Conservation (phyloP, 2,113 vertebrate species). For the Oxyura jamaicensis region DNA sequence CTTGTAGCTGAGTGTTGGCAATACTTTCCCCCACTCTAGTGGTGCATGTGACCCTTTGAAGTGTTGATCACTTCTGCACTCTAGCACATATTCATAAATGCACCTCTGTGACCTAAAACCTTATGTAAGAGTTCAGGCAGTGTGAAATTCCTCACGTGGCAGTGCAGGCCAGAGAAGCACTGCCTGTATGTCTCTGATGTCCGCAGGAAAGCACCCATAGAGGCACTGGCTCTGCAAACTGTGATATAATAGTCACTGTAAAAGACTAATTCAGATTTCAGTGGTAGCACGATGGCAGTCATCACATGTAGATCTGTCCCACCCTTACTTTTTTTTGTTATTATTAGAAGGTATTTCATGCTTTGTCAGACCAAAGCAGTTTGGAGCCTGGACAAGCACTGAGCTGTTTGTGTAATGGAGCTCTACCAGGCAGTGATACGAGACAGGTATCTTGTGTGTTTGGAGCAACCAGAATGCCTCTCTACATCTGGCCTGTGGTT, state of each 20-base stretch:
- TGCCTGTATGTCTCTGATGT: background rate
- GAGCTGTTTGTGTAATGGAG: background rate
- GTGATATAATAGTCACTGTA: background rate
- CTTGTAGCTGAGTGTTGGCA: slow-evolving; percentile 28
- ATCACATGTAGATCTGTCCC: background rate
- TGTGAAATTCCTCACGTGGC: background rate
- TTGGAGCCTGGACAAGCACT: background rate
- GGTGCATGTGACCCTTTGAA: slow-evolving; percentile 9
- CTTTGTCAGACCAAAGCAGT: background rate
- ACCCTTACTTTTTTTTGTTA: background rate
- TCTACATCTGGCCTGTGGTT: background rate
- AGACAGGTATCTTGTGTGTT: background rate
- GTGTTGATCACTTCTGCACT: slow-evolving; percentile 26
- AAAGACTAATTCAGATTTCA: background rate
- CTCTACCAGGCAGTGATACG: background rate
- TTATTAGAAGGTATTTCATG: background rate
- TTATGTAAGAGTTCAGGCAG: background rate
- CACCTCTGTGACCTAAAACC: background rate
- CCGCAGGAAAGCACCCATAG: background rate
- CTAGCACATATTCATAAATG: background rate
- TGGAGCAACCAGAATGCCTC: background rate
- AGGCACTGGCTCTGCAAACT: background rate
- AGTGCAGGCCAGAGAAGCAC: background rate
- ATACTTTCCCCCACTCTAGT: background rate
- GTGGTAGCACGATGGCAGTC: background rate